These are phyloP conservation scores for Mastomys natalensis DNA, from an alignment of 2,113 vertebrate species.

Conservation along the genomic window DNA sequence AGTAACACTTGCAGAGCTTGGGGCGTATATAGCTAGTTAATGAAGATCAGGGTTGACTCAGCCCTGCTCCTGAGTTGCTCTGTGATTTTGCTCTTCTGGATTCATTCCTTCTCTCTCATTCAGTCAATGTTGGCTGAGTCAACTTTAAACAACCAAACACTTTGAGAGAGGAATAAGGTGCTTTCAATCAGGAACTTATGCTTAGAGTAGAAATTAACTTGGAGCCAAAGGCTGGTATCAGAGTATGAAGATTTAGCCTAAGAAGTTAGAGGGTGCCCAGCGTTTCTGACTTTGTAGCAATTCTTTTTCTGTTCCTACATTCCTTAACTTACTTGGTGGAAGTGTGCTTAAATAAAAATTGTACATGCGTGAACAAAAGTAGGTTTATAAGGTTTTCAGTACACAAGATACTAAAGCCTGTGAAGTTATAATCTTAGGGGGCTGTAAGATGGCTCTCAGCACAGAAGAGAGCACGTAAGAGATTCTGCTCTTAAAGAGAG, in stretches of 20 bases:
- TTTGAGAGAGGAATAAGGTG: neutral
- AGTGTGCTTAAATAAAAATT: conserved; percentile 44
- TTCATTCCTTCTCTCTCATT: neutral
- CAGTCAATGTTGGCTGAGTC: conserved; percentile 13
- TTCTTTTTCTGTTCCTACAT: neutral
- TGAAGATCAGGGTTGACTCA: neutral
- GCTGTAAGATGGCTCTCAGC: neutral
- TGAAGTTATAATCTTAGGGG: neutral
- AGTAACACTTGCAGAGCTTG: neutral
- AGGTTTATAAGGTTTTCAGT: neutral
- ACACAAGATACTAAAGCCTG: neutral
- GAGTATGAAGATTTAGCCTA: neutral
- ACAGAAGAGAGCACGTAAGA: neutral
- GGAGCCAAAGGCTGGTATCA: conserved; percentile 4
- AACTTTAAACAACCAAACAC: conserved; percentile 12
- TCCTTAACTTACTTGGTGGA: conserved; percentile 11
- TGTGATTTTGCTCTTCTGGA: neutral
- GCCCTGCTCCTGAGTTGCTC: neutral
- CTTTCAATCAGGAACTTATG: conserved; percentile 12
- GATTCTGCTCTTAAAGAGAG: neutral
- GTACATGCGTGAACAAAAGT: neutral
- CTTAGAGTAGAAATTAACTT: conserved; percentile 39
- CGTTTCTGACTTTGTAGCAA: conserved; percentile 39
- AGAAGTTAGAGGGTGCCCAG: neutral
- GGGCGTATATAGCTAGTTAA: neutral